phyloP scores from a whole-genome alignment of 2,888 invertebrate species.

The Amphiduros pacificus region DNA sequence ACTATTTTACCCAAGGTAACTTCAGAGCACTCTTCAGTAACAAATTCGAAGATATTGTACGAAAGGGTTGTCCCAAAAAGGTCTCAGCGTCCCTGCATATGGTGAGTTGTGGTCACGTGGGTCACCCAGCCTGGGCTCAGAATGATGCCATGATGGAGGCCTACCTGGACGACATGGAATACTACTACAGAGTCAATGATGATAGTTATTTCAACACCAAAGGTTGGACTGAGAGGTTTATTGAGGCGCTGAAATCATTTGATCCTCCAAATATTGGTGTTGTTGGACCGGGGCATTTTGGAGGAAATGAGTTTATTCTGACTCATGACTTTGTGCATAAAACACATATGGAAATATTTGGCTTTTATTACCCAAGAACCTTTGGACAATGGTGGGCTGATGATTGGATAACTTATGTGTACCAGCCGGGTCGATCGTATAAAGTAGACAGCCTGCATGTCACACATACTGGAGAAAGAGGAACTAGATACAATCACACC shows the following conservation, averaged over 20 bases:
- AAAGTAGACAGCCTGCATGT: constrained; percentile 20
- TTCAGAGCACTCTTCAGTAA: constrained; percentile 2
- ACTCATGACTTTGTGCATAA: constrained; percentile 31
- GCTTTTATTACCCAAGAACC: constrained; percentile 31
- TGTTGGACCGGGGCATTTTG: constrained; percentile 29
- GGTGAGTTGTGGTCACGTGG: constrained; percentile 26
- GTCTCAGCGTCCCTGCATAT: constrained; percentile 17
- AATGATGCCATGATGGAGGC: constrained; percentile 36
- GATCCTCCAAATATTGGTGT: constrained; percentile 29
- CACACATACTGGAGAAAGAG: constrained; percentile 12
- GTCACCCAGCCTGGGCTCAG: constrained; percentile 35
- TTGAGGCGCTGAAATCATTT: constrained; percentile 15
- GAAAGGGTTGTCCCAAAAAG: constrained; percentile 7
- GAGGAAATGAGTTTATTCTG: constrained; percentile 27
- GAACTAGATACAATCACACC: constrained; percentile 12
- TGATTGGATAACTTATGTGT: constrained; percentile 32
- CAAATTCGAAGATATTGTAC: constrained; percentile 2
- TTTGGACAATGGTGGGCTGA: constrained; percentile 33
- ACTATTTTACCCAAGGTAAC: constrained; percentile 9
- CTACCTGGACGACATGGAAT: constrained; percentile 27
- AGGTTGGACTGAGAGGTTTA: constrained; percentile 2
- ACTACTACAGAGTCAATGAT: constrained; percentile 30
- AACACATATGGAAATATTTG: constrained; percentile 29
- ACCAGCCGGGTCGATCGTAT: constrained; percentile 21
- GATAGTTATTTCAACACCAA: background rate